These are phyloP conservation scores for Andricus grossulariae DNA, from an alignment of 1,140 invertebrate genomes.

Conservation along the genomic window DNA sequence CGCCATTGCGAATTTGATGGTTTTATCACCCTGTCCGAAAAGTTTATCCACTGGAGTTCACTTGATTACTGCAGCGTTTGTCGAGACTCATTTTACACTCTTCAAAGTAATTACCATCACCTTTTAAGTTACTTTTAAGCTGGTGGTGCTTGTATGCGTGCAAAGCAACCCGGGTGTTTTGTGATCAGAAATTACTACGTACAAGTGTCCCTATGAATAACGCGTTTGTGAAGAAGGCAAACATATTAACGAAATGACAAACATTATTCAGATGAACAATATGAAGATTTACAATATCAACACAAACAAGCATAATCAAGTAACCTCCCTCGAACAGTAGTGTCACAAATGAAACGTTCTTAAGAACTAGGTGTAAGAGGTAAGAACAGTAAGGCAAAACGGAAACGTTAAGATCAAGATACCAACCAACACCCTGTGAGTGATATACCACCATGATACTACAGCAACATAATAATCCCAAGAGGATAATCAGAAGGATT, in stretches of 20 bases:
- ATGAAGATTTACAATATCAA: not conserved
- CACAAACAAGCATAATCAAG: conserved; percentile 65
- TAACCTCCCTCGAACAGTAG: conserved; percentile 66
- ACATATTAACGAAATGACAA: conserved; percentile 9
- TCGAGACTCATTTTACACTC: conserved; percentile 15
- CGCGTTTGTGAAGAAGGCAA: too few species aligned
- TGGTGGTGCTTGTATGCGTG: not conserved
- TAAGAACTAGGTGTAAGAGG: conserved; percentile 48
- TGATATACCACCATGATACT: conserved; percentile 63
- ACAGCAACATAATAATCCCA: conserved; percentile 28
- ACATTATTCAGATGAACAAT: not conserved
- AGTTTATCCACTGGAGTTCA: conserved; percentile 48
- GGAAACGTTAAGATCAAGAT: conserved; percentile 64
- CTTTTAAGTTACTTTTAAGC: conserved; percentile 30
- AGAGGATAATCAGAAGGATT: not conserved
- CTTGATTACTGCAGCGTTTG: conserved; percentile 59
- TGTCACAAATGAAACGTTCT: conserved; percentile 42
- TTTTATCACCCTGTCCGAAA: not conserved
- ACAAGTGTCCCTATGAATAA: conserved; percentile 23
- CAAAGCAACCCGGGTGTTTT: not conserved
- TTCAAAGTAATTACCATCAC: conserved; percentile 29
- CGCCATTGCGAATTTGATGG: conserved; percentile 31
- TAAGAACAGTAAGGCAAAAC: conserved; percentile 51
- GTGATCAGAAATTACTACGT: not conserved
- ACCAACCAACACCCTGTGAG: conserved; percentile 69